Percentiles rank a stretch among this genome's conserved stretches.
phyloP scores from a whole-genome alignment of 2,888 invertebrate genomes.

The Drosophila mimica region DNA sequence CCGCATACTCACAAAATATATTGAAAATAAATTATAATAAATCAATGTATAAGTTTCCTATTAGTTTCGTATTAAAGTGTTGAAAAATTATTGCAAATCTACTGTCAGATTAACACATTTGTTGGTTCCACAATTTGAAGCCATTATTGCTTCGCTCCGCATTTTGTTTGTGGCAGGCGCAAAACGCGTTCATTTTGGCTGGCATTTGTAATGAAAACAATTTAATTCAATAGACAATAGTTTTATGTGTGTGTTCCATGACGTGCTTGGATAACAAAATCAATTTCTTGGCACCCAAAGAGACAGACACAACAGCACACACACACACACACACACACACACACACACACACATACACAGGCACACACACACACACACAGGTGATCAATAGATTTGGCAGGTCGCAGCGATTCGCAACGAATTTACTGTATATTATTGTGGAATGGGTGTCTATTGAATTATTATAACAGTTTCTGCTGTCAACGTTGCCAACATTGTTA shows the following conservation, averaged over 20 bases:
- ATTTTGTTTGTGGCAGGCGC: slow-evolving; percentile 21
- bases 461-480: slow-evolving; percentile 81
- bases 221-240: slow-evolving; percentile 79
- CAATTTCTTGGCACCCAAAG: slow-evolving; percentile 60
- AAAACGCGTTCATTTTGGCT: slow-evolving; percentile 60
- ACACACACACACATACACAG: slow-evolving; percentile 12
- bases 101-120: slow-evolving; percentile 14
- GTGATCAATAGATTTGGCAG: slow-evolving; percentile 77
- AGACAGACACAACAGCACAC: slow-evolving; percentile 10
- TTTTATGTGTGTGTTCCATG: slow-evolving; percentile 58
- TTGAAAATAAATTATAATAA: background rate
- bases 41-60: background rate
- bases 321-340: slow-evolving; percentile 12
- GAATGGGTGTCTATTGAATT: slow-evolving; percentile 77
- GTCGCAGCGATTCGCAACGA: slow-evolving; percentile 68
- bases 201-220: slow-evolving; percentile 76
- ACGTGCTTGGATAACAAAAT: slow-evolving; percentile 78
- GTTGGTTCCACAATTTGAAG: background rate
- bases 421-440: slow-evolving; percentile 68
- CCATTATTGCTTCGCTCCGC: slow-evolving; percentile 14
- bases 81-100: background rate
- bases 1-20: background rate
- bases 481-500: slow-evolving; percentile 70
- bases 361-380: slow-evolving; percentile 25
- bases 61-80: background rate